Base-by-base conservation (phyloP, 2,113 vertebrate species). In the Pygoscelis adeliae region DNA sequence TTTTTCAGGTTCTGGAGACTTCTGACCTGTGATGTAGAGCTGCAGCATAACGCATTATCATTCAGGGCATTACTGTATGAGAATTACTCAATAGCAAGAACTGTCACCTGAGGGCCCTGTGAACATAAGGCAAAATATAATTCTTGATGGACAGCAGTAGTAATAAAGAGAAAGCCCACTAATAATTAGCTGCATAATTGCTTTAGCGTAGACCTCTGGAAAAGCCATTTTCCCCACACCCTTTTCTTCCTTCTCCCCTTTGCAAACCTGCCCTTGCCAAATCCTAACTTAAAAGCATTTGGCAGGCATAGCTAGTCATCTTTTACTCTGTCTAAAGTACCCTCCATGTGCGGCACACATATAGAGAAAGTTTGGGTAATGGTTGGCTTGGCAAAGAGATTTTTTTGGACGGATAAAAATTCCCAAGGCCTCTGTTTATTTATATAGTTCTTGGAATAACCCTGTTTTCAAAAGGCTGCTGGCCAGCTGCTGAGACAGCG, bases 401-500 rank as follows among this genome's bases (percentile, higher is more conserved):
- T 82, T 98, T 94, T 96, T 95, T 97, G 62, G 98, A 98, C 4
- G 92, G 96, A 97, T 97, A 94, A 96, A 96, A 97, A 98, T 98
- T 99, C 98, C 98, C 98, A 98, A 98, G 98, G 94, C 86, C 94
- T 98, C 97, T 98, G 97, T 99, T 99, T 99, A 98, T 99, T 99
- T 99, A 98, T 98, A 98, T 98, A 98, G 97, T 96, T 97, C 87
- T 98, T 97, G 96, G 97, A 99, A 98, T 97, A 98, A 98, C 61
- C 94, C 95, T 93, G 93, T 96, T 98, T 97, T 97, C 90, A 95
- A 96, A 97, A 88, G 97, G 94, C 95, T 96, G 86, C 93, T 93
- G 44, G 97, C 97, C 97, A 98, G 97, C 97, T 98, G 96, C 97
- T 98, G 97, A 97, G 95, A 96, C 93, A 96, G 96, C 91, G 29